phyloP scores from a whole-genome alignment of 1,140 invertebrate species.

The Arion vulgaris region DNA sequence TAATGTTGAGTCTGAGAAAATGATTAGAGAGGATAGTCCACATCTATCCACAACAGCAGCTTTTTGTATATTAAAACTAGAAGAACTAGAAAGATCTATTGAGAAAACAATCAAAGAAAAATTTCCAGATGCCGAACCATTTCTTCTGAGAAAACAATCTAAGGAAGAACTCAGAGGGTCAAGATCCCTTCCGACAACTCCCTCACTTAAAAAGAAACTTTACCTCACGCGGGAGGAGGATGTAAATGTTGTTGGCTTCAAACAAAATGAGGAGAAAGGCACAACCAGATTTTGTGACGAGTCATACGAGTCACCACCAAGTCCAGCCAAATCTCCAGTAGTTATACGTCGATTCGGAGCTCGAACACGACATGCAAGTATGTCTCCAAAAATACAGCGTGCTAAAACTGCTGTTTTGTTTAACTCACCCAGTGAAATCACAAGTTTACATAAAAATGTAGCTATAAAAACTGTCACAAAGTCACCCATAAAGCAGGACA shows the following conservation, averaged over 20 bases:
- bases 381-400: conserved; percentile 34
- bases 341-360: conserved; percentile 24
- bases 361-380: conserved; percentile 30
- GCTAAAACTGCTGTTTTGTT: conserved; percentile 34
- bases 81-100: conserved; percentile 43
- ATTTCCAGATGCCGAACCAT: conserved; percentile 38
- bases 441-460: no score
- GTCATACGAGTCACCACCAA: conserved; percentile 17
- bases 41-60: conserved; percentile 30
- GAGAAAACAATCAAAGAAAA: conserved; percentile 45
- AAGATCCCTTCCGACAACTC: conserved; percentile 24
- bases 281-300: not conserved
- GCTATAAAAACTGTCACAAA: no score
- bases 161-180: conserved; percentile 30
- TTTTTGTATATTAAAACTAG: conserved; percentile 42
- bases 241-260: not conserved
- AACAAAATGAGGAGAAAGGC: not conserved
- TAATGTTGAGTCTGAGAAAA: not conserved
- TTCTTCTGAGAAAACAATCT: conserved; percentile 7
- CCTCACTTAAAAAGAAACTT: conserved; percentile 28
- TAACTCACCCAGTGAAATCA: conserved; percentile 28
- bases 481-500: not conserved
- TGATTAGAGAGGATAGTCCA: conserved; percentile 2
- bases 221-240: conserved; percentile 8
- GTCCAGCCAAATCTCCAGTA: conserved; percentile 23